Percentiles rank a stretch among this genome's conserved stretches.
Conservation (phyloP, 2,113 vertebrate genomes). For the Strix uralensis region DNA sequence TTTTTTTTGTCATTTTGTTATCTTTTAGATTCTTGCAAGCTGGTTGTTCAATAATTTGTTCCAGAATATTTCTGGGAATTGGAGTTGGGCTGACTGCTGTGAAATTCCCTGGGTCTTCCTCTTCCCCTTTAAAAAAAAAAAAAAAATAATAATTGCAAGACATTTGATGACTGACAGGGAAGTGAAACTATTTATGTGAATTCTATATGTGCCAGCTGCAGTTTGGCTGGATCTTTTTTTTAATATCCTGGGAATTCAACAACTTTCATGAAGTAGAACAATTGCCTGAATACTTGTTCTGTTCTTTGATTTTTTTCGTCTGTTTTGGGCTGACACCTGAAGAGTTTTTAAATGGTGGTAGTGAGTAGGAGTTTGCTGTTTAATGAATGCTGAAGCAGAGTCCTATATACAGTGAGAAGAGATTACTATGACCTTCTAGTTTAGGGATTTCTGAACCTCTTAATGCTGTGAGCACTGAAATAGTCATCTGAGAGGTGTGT, state of each 20-base stretch:
- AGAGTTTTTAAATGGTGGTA: background rate
- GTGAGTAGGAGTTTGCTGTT: background rate
- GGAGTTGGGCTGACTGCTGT: background rate
- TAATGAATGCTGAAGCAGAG: background rate
- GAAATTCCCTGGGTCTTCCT: background rate
- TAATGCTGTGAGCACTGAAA: background rate
- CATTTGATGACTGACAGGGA: background rate
- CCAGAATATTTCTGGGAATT: background rate
- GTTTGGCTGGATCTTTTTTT: background rate
- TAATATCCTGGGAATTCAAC: background rate
- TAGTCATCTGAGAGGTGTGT: background rate
- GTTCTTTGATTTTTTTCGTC: background rate
- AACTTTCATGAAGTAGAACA: background rate
- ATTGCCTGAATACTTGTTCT: background rate
- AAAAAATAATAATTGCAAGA: background rate
- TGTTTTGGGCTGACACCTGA: background rate
- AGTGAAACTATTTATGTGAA: background rate
- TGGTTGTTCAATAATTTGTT: background rate
- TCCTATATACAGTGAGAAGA: background rate
- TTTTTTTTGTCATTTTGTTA: background rate
- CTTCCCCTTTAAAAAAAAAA: background rate
- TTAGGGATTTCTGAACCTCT: background rate
- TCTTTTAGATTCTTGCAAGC: background rate
- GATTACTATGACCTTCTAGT: background rate
- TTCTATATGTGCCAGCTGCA: background rate